Evolutionary conservation across 2,888 invertebrate species (phyloP), one percentile per base, ranked within the genome.

Genomic region (Nebria brevicollis): DNA sequence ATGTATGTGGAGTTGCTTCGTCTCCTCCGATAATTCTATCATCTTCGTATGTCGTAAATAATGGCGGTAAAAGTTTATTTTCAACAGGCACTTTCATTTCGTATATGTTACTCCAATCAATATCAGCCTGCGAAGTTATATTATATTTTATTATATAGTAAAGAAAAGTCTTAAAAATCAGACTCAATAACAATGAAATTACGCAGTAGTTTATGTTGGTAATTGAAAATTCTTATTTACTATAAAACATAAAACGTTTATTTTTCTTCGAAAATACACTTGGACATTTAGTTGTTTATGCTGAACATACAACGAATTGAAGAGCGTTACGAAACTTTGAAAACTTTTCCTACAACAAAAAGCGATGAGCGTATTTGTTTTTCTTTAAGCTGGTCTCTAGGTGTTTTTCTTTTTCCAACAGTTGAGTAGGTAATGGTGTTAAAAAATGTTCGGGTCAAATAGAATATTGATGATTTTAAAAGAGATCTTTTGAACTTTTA

Each of bases 1-100:
- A 81, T 66, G 77, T 72, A 73, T 81, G 81, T 25, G 66, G 72
- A 13, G 54, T 10, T 5, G 81, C 81, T 72, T 81, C 81, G 25
- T 77, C 34, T 5, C 81, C 81, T 15, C 81, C 81, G 4, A 77
- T 73, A 15, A 81, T 73, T 42, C 73, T 41, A 43, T 75, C 70
- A 70, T 75, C 20, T 20, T 20, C 80, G 64, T 75, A 34, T 20
- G 75, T 25, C 41, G 54, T 43, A 34, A 80, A 11, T 15, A 64
- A n/a, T 13, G 66, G 15, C 25, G 77, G 70, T 15, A 80, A 72
- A 15, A 75, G 64, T 64, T 41, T 26, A 26, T 34, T 26, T 20
- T 80, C 75, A 65, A 75, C 41, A 11, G 75, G 54, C 64, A 75
- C 64, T 70, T 75, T 65, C 34, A 34, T 64, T 65, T 78, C 73